Conservation (phyloP, 2,888 invertebrate species). For the Melanotus villosus region DNA sequence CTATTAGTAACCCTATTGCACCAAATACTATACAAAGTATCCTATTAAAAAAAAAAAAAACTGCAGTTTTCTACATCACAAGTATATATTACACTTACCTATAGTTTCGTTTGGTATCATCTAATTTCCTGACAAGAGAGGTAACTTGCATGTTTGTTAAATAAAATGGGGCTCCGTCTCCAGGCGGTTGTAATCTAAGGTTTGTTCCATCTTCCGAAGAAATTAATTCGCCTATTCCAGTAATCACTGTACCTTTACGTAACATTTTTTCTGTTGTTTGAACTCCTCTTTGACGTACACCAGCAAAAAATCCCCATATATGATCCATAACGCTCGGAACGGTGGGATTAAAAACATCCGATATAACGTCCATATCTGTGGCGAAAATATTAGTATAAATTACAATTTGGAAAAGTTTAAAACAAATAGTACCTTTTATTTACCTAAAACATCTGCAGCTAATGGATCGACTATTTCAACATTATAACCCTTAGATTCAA, state of each 20-base stretch:
- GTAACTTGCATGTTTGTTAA: slow-evolving; percentile 85
- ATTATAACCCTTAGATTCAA: slow-evolving; percentile 74
- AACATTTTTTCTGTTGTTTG: slow-evolving; percentile 92
- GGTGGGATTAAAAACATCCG: slow-evolving; percentile 86
- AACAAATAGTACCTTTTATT: slow-evolving; percentile 25
- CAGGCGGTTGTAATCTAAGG: slow-evolving; percentile 81
- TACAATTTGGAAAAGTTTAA: not conserved
- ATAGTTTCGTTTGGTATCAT: slow-evolving; percentile 79
- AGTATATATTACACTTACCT: slow-evolving; percentile 73
- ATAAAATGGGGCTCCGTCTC: slow-evolving; percentile 80
- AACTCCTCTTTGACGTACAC: slow-evolving; percentile 85
- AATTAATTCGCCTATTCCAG: slow-evolving; percentile 84
- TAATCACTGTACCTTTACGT: slow-evolving; percentile 84
- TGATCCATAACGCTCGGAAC: slow-evolving; percentile 83
- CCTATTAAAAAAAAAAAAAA: slow-evolving; percentile 60
- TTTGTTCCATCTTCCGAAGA: slow-evolving; percentile 73
- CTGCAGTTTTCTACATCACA: slow-evolving; percentile 1
- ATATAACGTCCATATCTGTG: slow-evolving; percentile 83
- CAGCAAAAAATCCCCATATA: slow-evolving; percentile 88
- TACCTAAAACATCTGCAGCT: slow-evolving; percentile 79
- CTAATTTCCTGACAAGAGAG: slow-evolving; percentile 80
- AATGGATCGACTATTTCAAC: slow-evolving; percentile 85
- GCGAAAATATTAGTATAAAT: not conserved
- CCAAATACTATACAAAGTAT: slow-evolving; percentile 72
- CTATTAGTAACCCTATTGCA: slow-evolving; percentile 71